These are phyloP conservation scores for Beaufortia kweichowensis DNA, from an alignment of 2,113 vertebrate species.

Conservation along the genomic window DNA sequence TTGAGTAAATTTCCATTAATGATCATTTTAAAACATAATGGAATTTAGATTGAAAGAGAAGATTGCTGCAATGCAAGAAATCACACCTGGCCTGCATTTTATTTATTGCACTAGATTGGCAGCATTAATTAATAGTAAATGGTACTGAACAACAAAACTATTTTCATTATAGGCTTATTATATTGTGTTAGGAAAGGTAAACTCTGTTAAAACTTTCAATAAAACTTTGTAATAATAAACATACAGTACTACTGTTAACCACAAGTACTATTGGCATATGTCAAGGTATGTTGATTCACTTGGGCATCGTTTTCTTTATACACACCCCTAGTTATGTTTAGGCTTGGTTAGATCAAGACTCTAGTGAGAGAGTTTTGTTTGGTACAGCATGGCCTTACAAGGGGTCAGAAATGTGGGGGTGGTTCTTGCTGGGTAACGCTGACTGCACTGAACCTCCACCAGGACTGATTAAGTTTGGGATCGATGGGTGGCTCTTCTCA, in stretches of 20 bases:
- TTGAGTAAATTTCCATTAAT: too few species aligned
- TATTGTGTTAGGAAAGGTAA: too few species aligned
- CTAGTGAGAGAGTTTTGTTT: slow-evolving; percentile 1
- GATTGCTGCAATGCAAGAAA: not conserved
- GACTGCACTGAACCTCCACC: slow-evolving; percentile 8
- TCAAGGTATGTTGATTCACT: not conserved
- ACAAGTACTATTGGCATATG: not conserved
- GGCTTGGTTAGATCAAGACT: not conserved
- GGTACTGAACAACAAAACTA: too few species aligned
- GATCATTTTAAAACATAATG: too few species aligned
- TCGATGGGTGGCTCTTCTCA: slow-evolving; percentile 34
- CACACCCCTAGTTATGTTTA: not conserved
- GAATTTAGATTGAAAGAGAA: not conserved
- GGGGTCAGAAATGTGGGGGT: not conserved
- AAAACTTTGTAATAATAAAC: too few species aligned
- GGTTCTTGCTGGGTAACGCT: slow-evolving; percentile 5
- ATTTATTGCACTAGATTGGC: not conserved
- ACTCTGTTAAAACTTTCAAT: too few species aligned
- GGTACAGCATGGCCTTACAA: not conserved
- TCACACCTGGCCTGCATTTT: not conserved
- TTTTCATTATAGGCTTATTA: too few species aligned
- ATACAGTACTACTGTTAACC: not conserved
- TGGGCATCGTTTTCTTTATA: too few species aligned
- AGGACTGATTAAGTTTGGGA: slow-evolving; percentile 43
- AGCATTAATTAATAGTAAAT: too few species aligned